These are phyloP conservation scores for Corvus hawaiiensis DNA, from an alignment of 2,113 vertebrate genomes.

Conservation along the genomic window DNA sequence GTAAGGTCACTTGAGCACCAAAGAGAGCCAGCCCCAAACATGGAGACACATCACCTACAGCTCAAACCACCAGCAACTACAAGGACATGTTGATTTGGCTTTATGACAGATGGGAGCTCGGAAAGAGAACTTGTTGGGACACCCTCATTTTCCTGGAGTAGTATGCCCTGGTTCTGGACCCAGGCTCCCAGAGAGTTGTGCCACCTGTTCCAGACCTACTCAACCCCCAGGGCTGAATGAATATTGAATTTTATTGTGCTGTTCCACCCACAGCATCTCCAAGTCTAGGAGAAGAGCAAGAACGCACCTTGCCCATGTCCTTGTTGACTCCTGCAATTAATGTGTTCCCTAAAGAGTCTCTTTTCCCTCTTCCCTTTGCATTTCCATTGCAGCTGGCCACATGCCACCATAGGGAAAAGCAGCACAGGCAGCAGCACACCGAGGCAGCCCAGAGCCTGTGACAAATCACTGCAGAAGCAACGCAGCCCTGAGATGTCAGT, in stretches of 20 bases:
- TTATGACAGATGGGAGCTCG: neutral
- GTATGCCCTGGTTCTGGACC: neutral
- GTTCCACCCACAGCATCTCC: neutral
- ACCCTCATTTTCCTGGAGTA: neutral
- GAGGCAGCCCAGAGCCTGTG: neutral
- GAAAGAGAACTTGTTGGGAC: neutral
- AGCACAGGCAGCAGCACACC: neutral
- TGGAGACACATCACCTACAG: neutral
- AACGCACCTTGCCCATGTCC: neutral
- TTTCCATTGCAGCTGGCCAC: neutral
- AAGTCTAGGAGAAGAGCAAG: neutral
- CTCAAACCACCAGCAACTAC: neutral
- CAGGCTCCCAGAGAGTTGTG: neutral
- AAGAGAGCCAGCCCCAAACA: neutral
- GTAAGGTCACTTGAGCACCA: neutral
- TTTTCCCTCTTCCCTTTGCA: neutral
- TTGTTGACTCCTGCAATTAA: neutral
- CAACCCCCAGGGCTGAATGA: neutral
- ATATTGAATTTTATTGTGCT: neutral
- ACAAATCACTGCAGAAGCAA: constrained; percentile 5
- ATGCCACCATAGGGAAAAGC: neutral
- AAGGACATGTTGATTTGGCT: neutral
- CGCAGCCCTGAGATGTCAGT: neutral
- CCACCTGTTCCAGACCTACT: neutral
- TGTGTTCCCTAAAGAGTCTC: neutral